Evolutionary conservation across 2,888 invertebrate genomes (phyloP).

Genomic region (Ephialtes manifestator): DNA sequence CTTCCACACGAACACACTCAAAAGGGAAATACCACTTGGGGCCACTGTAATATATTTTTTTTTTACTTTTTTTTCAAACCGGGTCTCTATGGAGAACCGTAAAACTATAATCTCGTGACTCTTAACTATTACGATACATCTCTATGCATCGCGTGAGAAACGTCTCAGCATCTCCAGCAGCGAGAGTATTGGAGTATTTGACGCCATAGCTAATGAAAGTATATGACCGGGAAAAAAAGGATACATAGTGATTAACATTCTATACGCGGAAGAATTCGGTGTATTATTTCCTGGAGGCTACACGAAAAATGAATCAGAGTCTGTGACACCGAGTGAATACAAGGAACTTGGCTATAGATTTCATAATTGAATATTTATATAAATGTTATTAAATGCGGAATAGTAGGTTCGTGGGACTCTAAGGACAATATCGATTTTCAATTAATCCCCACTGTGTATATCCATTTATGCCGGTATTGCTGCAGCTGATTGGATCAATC

Average conservation of each 20-base stretch:
- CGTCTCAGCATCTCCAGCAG: neutral
- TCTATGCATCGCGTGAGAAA: slow-evolving; percentile 19
- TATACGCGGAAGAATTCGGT: neutral
- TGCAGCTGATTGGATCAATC: slow-evolving; percentile 21
- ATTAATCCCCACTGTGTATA: neutral
- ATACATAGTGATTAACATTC: slow-evolving; percentile 21
- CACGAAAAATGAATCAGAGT: neutral
- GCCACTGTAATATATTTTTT: neutral
- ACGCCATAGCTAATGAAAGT: slow-evolving; percentile 30
- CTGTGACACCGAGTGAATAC: too few relatives aligned
- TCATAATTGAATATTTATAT: slow-evolving; percentile 15
- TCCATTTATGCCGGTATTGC: slow-evolving; percentile 1
- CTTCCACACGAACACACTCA: slow-evolving; percentile 41
- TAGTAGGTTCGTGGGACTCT: neutral
- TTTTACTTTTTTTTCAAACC: neutral
- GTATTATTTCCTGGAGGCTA: neutral
- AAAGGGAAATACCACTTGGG: neutral
- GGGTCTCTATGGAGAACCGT: neutral
- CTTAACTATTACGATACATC: slow-evolving; percentile 36
- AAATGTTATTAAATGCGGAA: neutral
- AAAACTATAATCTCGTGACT: slow-evolving; percentile 4
- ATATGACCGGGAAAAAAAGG: neutral
- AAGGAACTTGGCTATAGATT: neutral
- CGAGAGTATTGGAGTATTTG: slow-evolving; percentile 38
- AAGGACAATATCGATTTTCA: neutral